Evolutionary conservation across 2,888 invertebrate genomes (phyloP), one percentile per base, ranked within the genome.

Genomic region (Craniophora ligustri): DNA sequence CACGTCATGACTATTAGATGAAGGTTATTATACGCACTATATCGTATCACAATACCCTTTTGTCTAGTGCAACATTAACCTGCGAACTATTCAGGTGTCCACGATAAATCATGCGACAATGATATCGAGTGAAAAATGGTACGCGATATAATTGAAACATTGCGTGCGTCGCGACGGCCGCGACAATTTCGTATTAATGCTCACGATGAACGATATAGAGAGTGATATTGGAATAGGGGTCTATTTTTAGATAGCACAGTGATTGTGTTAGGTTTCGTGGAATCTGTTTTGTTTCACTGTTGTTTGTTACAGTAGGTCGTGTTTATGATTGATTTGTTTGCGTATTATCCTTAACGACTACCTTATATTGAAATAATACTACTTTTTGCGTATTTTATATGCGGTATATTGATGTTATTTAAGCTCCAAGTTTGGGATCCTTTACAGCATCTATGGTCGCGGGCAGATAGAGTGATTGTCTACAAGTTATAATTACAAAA

Each of bases 101-200:
- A 36, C 60, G 46, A 72, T 75, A 54, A 74, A 68, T 72, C 62
- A 72, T 46, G 39, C 40, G 47, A 68, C 72, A 68, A 71, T 75
- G 72, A 72, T 75, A 75, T 75, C 69, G 62, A 63, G 64, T 75
- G 69, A 71, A 73, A 71, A 69, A 73, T 73, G 71, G 50, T 57
- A 16, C 38, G 36, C 47, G 47, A 66, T 65, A 62, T 75, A 75
- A 76, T 76, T 76, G 76, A 75, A 69, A 76, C 67, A 72, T 76
- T 47, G 77, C 76, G 75, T 76, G 75, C 51, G 63, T 26, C n/a
- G 26, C 26, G n/a, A 35, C 34, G 42, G 42, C 54, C 35, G 55
- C 26, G 46, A 45, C 28, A 15, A 54, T 32, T 47, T 8, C 13
- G 26, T 60, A 14, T 61, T 53, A 42, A 42, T 44, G 38, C 28